phyloP scores from a whole-genome alignment of 23 tunicate genomes.

The Pegea sp. region DNA sequence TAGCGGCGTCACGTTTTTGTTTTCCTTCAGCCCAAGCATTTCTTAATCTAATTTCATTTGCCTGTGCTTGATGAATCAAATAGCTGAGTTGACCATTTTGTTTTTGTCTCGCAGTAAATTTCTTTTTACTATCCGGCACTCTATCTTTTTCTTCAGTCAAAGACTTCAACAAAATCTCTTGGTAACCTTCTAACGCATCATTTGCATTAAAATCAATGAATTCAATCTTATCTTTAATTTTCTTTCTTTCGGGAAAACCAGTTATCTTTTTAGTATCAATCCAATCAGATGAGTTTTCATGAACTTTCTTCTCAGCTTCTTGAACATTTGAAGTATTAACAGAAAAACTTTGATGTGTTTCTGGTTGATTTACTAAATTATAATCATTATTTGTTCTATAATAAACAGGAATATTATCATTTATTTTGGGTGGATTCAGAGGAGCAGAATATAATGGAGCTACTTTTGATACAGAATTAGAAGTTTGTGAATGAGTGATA shows the following conservation, averaged over 20 bases:
- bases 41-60: slow-evolving; percentile 46
- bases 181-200: slow-evolving; percentile 48
- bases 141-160: slow-evolving; percentile 65
- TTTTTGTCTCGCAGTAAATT: slow-evolving; percentile 16
- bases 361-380: too few relatives aligned
- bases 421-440: not conserved
- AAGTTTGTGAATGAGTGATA: not conserved
- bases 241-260: slow-evolving; percentile 39
- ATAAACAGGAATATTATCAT: not conserved
- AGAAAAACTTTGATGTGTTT: too few relatives aligned
- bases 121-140: slow-evolving; percentile 42
- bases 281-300: not conserved
- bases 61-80: slow-evolving; percentile 73
- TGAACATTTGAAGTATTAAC: not conserved
- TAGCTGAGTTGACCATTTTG: slow-evolving; percentile 65
- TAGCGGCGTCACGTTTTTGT: slow-evolving; percentile 26
- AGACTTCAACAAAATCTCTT: slow-evolving; percentile 42
- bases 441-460: slow-evolving; percentile 1
- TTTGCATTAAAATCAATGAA: slow-evolving; percentile 62
- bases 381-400: too few relatives aligned
- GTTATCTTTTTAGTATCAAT: slow-evolving; percentile 8
- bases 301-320: not conserved
- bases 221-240: slow-evolving; percentile 51
- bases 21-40: slow-evolving; percentile 78
- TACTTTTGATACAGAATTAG: not conserved